phyloP scores from a whole-genome alignment of 2,797 vertebrate species.

The Hoplostethus mediterraneus region DNA sequence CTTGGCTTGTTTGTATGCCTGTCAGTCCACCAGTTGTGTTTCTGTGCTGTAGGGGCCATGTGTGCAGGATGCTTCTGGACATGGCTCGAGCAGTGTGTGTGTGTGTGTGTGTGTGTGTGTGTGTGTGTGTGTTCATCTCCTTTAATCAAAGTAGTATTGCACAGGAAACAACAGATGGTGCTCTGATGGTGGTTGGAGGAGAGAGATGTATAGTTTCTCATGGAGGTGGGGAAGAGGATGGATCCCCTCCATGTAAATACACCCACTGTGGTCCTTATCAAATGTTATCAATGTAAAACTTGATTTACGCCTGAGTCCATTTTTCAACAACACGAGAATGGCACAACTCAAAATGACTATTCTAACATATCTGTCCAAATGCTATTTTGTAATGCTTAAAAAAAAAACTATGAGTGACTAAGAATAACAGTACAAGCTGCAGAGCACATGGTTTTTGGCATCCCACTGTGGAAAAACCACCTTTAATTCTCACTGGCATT shows the following conservation, averaged over 20 bases:
- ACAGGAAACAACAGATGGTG: conserved; percentile 47
- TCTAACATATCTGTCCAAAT: conserved; percentile 13
- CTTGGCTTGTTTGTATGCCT: neutral
- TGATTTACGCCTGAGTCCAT: conserved; percentile 51
- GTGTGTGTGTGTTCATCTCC: conserved; percentile 47
- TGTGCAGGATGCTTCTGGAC: conserved; percentile 50
- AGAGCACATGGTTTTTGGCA: conserved; percentile 69
- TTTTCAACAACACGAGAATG: conserved; percentile 26
- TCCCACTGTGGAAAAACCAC: conserved; percentile 78
- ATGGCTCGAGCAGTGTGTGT: conserved; percentile 35
- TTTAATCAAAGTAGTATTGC: conserved; percentile 64
- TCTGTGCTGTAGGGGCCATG: conserved; percentile 34
- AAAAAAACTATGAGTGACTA: conserved; percentile 46
- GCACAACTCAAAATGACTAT: conserved; percentile 22
- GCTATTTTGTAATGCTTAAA: conserved; percentile 30
- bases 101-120: conserved; percentile 17
- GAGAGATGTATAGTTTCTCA: conserved; percentile 53
- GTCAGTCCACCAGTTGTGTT: conserved; percentile 37
- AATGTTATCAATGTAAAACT: conserved; percentile 46
- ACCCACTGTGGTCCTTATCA: conserved; percentile 68
- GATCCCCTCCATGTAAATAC: conserved; percentile 60
- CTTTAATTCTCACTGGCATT: conserved; percentile 71
- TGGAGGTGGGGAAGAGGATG: conserved; percentile 38
- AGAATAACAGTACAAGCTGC: conserved; percentile 58
- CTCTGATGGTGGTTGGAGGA: conserved; percentile 44